Base-by-base conservation (phyloP, 1,140 invertebrate genomes). In the Amyelois transitella region DNA sequence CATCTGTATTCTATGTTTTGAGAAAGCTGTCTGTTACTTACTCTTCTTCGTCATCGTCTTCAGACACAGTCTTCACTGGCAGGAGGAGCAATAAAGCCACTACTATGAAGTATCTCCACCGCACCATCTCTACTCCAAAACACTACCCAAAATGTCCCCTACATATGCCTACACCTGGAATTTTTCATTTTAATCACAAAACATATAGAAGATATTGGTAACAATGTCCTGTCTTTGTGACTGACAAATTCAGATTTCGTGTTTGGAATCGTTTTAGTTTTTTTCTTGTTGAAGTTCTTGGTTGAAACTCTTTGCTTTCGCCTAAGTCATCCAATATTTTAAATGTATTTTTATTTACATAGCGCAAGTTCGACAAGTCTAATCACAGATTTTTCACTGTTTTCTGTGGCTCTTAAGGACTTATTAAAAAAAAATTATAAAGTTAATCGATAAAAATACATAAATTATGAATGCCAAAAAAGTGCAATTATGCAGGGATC, bases 141-240 rank as follows among this genome's bases (percentile, higher is more conserved):
- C 55, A 44, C 53, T n/a, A 57, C 38, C 19, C 20, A 20, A 43
- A 58, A 52, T 64, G 18, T 45, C 19, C 43, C 18, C 56, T 69
- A 70, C 58, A 60, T 55, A 60, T 50, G 38, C 47, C 38, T 54
- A 73, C 73, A 81, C 78, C 52, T 55, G 74, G 65, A 60, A 82
- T 86, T 85, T 85, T 65, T 77, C 81, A 85, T 85, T 77, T 78
- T 82, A 77, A 60, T 50, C 66, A 70, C 64, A 81, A 78, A 72
- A 62, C 48, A 51, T 61, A 20, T 52, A 55, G 47, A 38, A 38
- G 17, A 38, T 61, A 62, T 54, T 55, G 43, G 45, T 62, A 55
- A 61, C 55, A 57, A 49, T 59, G 54, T 62, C 66, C 53, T 58
- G 65, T 72, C 74, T 72, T 73, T 77, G 62, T 62, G 57, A 63